Conservation (phyloP, 2,797 vertebrate species). For the Ceyx erithaca region DNA sequence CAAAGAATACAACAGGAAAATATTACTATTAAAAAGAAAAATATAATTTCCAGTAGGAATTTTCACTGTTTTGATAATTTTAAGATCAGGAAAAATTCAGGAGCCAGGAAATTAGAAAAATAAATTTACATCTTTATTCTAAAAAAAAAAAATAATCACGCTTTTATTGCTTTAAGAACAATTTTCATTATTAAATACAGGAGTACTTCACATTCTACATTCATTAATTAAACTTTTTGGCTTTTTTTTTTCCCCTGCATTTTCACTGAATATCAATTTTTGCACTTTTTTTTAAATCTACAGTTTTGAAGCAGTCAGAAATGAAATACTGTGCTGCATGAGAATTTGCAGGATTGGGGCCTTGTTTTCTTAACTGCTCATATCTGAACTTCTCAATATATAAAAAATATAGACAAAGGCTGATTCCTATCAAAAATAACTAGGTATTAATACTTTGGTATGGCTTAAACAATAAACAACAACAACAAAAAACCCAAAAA, state of each 20-base stretch:
- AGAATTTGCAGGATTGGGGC: not conserved
- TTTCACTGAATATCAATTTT: not conserved
- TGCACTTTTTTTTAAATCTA: not conserved
- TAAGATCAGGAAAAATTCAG: constrained; percentile 16
- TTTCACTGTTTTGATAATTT: constrained; percentile 9
- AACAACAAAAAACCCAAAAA: not conserved
- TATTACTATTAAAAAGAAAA: constrained; percentile 70
- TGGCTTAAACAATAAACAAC: not conserved
- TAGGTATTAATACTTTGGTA: not conserved
- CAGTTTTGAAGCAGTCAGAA: not conserved
- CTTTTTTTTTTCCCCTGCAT: not conserved
- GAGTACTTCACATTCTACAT: not conserved
- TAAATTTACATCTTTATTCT: not conserved
- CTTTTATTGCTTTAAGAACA: not conserved
- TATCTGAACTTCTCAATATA: not conserved
- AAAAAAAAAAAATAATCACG: not conserved
- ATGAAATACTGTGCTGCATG: not conserved
- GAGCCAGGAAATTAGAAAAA: constrained; percentile 21
- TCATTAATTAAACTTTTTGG: not conserved
- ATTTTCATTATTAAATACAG: not conserved
- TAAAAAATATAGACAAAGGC: not conserved
- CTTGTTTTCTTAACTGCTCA: not conserved
- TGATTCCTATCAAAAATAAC: not conserved
- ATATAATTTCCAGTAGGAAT: constrained; percentile 78
- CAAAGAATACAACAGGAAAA: constrained; percentile 70